These are phyloP conservation scores for Galaxea fascicularis DNA, from an alignment of 92 coral and sea anemone genomes.

Conservation along the genomic window DNA sequence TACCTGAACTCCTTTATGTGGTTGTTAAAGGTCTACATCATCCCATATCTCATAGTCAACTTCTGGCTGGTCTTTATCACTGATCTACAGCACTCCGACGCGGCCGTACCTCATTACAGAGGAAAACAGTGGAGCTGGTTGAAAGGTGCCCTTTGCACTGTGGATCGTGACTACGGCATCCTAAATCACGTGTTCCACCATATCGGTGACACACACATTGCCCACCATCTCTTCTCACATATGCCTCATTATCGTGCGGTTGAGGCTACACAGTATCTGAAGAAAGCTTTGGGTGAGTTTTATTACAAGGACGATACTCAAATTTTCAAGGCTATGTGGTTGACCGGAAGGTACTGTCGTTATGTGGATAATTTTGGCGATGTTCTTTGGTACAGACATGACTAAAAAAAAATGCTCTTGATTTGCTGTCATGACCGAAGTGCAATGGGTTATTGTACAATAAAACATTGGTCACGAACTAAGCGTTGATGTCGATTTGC, in stretches of 20 bases:
- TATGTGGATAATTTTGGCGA: slow-evolving; percentile 61
- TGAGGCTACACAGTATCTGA: slow-evolving; percentile 58
- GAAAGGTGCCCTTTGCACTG: slow-evolving; percentile 73
- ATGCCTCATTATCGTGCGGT: slow-evolving; percentile 77
- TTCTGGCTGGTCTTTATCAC: slow-evolving; percentile 74
- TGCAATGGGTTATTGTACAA: too few species aligned
- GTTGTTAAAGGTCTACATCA: slow-evolving; percentile 61
- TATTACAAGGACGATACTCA: slow-evolving; percentile 65
- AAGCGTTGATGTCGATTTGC: too few species aligned
- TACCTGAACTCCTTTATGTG: slow-evolving; percentile 44
- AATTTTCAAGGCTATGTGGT: slow-evolving; percentile 69
- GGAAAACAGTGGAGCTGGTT: slow-evolving; percentile 73
- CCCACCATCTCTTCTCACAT: slow-evolving; percentile 68
- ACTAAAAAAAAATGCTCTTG: background rate
- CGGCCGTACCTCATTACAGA: slow-evolving; percentile 65
- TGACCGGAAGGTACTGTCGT: slow-evolving; percentile 71
- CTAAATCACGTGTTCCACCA: slow-evolving; percentile 72
- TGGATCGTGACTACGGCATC: slow-evolving; percentile 71
- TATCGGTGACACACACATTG: slow-evolving; percentile 70
- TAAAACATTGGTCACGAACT: too few species aligned
- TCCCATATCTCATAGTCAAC: slow-evolving; percentile 71
- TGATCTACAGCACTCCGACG: slow-evolving; percentile 73
- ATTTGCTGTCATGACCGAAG: background rate
- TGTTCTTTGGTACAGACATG: slow-evolving; percentile 68
- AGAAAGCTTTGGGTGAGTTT: slow-evolving; percentile 56